phyloP scores from a whole-genome alignment of 2,888 invertebrate species.

The Siphonodentalium dalli region DNA sequence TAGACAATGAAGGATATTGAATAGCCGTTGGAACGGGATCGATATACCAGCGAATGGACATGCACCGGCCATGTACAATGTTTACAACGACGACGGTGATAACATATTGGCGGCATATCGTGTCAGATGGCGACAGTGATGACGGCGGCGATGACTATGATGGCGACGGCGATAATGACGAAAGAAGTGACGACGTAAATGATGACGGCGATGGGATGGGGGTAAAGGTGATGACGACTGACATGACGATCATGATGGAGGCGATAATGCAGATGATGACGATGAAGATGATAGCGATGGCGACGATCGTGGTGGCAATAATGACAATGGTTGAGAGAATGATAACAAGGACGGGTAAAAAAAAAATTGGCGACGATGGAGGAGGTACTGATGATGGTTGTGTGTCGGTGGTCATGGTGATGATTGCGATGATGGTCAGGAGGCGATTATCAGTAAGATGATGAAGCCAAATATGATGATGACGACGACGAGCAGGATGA shows the following conservation, averaged over 20 bases:
- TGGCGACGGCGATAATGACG: background rate
- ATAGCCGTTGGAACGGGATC: no score
- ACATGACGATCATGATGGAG: background rate
- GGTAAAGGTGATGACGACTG: slow-evolving; percentile 5
- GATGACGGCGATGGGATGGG: slow-evolving; percentile 2
- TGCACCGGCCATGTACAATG: no score
- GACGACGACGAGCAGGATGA: slow-evolving; percentile 6
- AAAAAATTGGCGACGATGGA: background rate
- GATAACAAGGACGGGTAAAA: slow-evolving; percentile 2
- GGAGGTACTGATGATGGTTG: background rate
- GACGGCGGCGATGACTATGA: background rate
- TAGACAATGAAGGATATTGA: no score
- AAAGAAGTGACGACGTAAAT: background rate
- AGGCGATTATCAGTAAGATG: slow-evolving; percentile 17
- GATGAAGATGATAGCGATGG: background rate
- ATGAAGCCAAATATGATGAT: slow-evolving; percentile 7
- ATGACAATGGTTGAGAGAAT: background rate
- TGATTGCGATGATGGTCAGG: slow-evolving; percentile 9
- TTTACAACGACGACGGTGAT: no score
- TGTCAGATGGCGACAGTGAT: background rate
- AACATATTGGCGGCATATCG: no score
- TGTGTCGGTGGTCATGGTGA: slow-evolving; percentile 2
- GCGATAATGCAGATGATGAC: background rate
- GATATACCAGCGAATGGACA: no score
- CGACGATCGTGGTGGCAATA: background rate